phyloP scores from a whole-genome alignment of 2,888 invertebrate genomes.

The Imbricaverruca yamaguchii region DNA sequence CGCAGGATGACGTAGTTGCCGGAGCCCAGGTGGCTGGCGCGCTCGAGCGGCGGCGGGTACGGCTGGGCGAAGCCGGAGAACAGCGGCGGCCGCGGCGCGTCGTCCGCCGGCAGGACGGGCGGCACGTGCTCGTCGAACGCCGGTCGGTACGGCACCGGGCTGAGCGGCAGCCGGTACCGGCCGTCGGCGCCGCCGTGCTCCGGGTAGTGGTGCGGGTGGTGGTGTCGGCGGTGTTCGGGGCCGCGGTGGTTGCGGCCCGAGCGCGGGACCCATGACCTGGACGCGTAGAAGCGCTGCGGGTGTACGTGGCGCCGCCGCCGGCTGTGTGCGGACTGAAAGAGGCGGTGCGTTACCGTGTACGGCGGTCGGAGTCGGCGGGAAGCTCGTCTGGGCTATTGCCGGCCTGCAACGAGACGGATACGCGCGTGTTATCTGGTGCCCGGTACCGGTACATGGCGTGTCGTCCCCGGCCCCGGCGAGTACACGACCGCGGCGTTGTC shows the following conservation, averaged over 20 bases:
- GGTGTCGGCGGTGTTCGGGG: background rate
- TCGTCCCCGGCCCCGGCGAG: too few species aligned
- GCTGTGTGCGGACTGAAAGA: background rate
- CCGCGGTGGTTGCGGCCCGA: background rate
- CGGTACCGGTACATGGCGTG: too few species aligned
- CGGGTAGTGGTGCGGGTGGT: background rate
- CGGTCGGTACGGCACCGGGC: background rate
- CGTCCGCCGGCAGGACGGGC: background rate
- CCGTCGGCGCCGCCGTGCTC: background rate
- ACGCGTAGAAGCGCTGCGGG: background rate
- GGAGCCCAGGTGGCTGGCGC: slow-evolving; percentile 30
- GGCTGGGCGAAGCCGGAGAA: background rate
- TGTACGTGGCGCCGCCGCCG: background rate
- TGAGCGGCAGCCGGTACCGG: slow-evolving; percentile 16
- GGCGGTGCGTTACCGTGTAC: background rate
- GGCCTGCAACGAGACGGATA: too few species aligned
- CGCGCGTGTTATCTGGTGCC: too few species aligned
- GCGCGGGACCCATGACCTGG: background rate
- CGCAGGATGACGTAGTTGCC: slow-evolving; percentile 34
- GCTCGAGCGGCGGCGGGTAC: slow-evolving; percentile 1
- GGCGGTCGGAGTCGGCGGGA: too few species aligned
- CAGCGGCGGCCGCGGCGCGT: background rate
- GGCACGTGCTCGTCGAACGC: background rate
- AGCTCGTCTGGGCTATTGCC: too few species aligned
- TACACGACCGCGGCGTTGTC: too few species aligned